Conservation (phyloP, 2,888 invertebrate genomes). For the Xanthia icteritia region DNA sequence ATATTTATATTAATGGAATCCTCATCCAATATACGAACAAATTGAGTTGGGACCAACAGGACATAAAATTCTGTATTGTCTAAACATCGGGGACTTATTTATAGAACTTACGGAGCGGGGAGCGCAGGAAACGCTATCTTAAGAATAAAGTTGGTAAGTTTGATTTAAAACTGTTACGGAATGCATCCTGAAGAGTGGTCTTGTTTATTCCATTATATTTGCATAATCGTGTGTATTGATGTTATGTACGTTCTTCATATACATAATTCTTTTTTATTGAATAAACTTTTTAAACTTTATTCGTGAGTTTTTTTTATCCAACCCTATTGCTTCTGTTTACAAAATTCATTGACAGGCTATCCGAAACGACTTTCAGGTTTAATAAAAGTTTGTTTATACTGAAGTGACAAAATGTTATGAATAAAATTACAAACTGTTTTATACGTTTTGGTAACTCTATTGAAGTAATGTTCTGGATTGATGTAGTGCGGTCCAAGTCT, state of each 20-base stretch:
- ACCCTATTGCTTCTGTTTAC: slow-evolving; percentile 35
- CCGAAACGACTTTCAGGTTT: background rate
- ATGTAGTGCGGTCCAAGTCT: slow-evolving; percentile 62
- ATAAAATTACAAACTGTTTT: slow-evolving; percentile 47
- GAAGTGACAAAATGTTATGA: slow-evolving; percentile 60
- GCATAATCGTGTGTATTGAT: slow-evolving; percentile 83
- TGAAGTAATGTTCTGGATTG: slow-evolving; percentile 56
- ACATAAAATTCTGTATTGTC: slow-evolving; percentile 59
- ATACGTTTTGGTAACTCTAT: slow-evolving; percentile 46
- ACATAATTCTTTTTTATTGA: slow-evolving; percentile 79
- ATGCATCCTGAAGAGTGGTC: slow-evolving; percentile 73
- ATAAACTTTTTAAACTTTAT: slow-evolving; percentile 73
- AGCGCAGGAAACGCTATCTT: slow-evolving; percentile 38
- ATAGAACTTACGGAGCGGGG: slow-evolving; percentile 47
- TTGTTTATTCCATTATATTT: slow-evolving; percentile 83
- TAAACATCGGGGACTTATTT: slow-evolving; percentile 64
- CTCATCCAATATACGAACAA: slow-evolving; percentile 51
- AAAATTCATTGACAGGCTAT: slow-evolving; percentile 6
- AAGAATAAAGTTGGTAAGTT: slow-evolving; percentile 38
- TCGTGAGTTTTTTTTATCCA: slow-evolving; percentile 24
- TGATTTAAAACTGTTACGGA: slow-evolving; percentile 69
- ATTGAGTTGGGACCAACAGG: slow-evolving; percentile 68
- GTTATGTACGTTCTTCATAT: slow-evolving; percentile 80
- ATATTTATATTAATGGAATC: slow-evolving; percentile 42
- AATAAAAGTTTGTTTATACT: slow-evolving; percentile 52